Conservation (phyloP, 2,888 invertebrate species). For the Acheta domesticus region DNA sequence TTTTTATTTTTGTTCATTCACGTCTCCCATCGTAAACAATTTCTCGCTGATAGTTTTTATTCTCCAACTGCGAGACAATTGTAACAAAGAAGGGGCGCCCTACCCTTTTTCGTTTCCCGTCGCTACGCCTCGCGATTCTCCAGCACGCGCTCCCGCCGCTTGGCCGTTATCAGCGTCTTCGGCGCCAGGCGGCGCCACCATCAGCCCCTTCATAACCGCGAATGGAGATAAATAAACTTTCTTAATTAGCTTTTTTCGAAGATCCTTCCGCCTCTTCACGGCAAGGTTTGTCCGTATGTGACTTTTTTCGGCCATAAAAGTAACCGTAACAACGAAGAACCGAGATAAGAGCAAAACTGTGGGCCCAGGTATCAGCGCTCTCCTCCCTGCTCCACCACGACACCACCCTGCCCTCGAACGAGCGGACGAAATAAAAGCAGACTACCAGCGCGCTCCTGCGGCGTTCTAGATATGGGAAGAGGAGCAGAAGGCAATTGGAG, state of each 20-base stretch:
- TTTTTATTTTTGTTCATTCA: too few species aligned
- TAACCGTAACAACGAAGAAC: not conserved
- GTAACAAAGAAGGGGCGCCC: too few species aligned
- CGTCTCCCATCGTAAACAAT: too few species aligned
- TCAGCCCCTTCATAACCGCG: not conserved
- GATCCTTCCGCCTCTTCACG: not conserved
- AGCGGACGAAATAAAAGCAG: not conserved
- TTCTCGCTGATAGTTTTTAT: too few species aligned
- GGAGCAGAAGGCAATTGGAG: not conserved
- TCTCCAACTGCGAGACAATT: too few species aligned
- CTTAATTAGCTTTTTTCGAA: not conserved
- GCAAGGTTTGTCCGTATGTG: not conserved
- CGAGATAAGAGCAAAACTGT: not conserved
- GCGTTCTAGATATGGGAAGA: not conserved
- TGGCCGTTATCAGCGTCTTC: too few species aligned
- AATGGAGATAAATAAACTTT: slow-evolving; percentile 3
- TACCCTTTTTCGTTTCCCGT: too few species aligned
- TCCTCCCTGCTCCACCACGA: too few species aligned
- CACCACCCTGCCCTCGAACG: too few species aligned
- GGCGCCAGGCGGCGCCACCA: not conserved
- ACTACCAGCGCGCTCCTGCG: not conserved
- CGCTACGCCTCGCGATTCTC: too few species aligned
- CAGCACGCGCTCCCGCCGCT: too few species aligned
- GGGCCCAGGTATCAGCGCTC: not conserved
- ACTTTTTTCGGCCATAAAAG: not conserved